Evolutionary conservation across 2,113 vertebrate species (phyloP), one percentile per base, ranked within the genome.

Genomic region (Sphyrna mokarran): DNA sequence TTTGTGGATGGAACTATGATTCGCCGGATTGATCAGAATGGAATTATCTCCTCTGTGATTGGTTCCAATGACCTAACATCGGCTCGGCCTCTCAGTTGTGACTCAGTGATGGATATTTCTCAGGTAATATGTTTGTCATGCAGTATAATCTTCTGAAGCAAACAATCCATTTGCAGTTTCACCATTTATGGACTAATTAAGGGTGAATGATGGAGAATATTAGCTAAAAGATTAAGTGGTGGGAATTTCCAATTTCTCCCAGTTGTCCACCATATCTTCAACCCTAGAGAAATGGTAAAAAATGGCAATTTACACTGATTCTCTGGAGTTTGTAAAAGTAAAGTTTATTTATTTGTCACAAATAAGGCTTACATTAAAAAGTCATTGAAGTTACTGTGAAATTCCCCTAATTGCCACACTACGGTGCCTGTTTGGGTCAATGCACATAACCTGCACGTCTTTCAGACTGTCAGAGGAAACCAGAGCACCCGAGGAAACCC

Each of bases 1-100:
- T 99, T 99, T 33, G 99, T 99, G 96, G 99, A 99, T 2, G 99
- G 99, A 78, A 99, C 99, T 95, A 99, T 99, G 98, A 99, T 99
- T 97, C 98, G 99, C 63, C 97, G 99, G 37, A 97, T 99, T 37
- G 99, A 99, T 96, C 99, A 99, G 97, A 99, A 99, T 0, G 99
- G 99, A 23, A 98, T 99, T 96, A 99, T 99, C 97, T 99, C 99
- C 23, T 99, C 99, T 3, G 97, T 99, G 70, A 96, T 99, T 96
- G 99, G 99, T 96, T 99, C 99, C 97, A 99, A 99, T 40, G 99
- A 99, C 96, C 97, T 99, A 96, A 99, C 99, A 5, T 99, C 99
- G 0, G 98, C 99, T 72, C 98, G 99, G 95, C 99, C 99, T 68
- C 98, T 99, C 96, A 99, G 99, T 97, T 99, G 99, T 29, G 99